These are phyloP conservation scores for Dreissena rostriformis DNA, from an alignment of 1,140 invertebrate species.

Conservation along the genomic window DNA sequence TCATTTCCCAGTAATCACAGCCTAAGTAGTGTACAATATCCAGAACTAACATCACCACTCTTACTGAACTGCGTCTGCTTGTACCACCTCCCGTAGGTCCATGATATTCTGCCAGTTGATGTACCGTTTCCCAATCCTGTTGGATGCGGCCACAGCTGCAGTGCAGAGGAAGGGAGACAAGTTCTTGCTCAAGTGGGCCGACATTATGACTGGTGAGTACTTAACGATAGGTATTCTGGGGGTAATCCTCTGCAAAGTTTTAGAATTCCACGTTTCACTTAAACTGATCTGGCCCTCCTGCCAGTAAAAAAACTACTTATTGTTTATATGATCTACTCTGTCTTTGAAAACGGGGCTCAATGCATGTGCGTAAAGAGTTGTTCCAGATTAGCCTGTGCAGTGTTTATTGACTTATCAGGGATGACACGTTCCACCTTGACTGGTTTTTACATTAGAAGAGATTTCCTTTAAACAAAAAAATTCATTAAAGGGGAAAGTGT, in stretches of 20 bases:
- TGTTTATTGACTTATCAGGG: too few species aligned
- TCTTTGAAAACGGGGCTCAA: neutral
- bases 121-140: constrained; percentile 73
- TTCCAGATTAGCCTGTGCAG: neutral
- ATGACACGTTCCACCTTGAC: too few species aligned
- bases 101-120: constrained; percentile 73
- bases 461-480: too few species aligned
- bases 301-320: neutral
- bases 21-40: too few species aligned
- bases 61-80: neutral
- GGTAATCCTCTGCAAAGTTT: neutral
- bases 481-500: too few species aligned
- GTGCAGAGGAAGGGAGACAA: constrained; percentile 72
- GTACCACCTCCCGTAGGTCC: constrained; percentile 60
- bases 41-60: neutral
- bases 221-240: neutral
- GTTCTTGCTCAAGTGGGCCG: constrained; percentile 74
- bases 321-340: neutral
- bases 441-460: too few species aligned
- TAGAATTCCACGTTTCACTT: neutral
- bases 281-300: neutral
- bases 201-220: constrained; percentile 75
- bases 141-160: constrained; percentile 75
- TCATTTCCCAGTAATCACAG: too few species aligned
- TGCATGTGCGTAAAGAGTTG: neutral